Base-by-base conservation (phyloP, 2,113 vertebrate genomes). In the Pituophis catenifer region DNA sequence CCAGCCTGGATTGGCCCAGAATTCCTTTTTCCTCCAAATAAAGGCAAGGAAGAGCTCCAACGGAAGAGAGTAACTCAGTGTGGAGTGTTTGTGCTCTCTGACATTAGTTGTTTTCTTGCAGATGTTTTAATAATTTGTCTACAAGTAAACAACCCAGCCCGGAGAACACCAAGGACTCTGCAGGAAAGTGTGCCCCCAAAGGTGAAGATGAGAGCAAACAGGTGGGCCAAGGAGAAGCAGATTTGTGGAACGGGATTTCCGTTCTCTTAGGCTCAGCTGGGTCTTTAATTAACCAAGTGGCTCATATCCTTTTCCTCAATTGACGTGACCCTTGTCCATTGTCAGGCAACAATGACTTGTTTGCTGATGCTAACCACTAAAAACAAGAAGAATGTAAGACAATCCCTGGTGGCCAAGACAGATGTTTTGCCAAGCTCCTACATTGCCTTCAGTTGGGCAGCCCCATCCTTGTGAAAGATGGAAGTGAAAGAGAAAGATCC, bases 231-330 rank as follows among this genome's bases (percentile, higher is more conserved):
- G 62, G 59, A 89, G 38, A 50, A 85, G 19, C 29, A 17, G 54
- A 12, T 33, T 50, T 48, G 62, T 26, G 5, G 12, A 26, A 55
- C n/a, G 11, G 48, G 29, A 52, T 13, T 92, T 92, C 92, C 53
- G n/a, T 38, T 92, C 50, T 44, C 38, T 29, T 50, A 10, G 12
- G 54, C 92, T 90, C 92, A 93, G 70, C 70, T 86, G 88, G 54
- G 54, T 75, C 75, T 93, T 59, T 53, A 93, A 90, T 93, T 90
- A 90, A 90, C 88, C 53, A 81, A 93, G 55, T 86, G 70, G 54
- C 92, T 93, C 54, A 86, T 93, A 90, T 93, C 92, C 92, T 86
- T 93, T 93, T 93, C 92, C 92, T 93, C 92, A 86, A 93, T 93
- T 90, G 92, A 59, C n/a, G 55, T 93, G 92, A 93, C 92, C 88